Evolutionary conservation across 2,888 invertebrate genomes (phyloP), one percentile per base, ranked within the genome.

Genomic region (Drosophila limbata): DNA sequence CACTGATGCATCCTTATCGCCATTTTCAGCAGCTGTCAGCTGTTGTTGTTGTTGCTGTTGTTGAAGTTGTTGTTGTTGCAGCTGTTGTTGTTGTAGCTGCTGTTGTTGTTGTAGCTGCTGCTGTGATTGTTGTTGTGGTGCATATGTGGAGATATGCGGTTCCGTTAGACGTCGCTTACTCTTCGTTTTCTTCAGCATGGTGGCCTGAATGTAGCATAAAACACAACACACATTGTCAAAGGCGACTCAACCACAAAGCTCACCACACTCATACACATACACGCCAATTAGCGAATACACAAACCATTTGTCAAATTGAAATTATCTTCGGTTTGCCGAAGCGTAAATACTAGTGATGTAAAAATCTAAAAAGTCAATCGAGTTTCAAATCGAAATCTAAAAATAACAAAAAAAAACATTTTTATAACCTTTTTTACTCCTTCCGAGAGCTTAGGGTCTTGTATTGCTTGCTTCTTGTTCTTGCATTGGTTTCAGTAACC

Each of bases 121-220:
- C 28, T 68, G 78, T 37, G 51, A 63, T 28, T 81, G 82, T 19
- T 65, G 68, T 17, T 72, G 86, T 51, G 72, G 62, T 37, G 65
- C 72, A 48, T 77, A 75, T 64, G 93, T 92, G 66, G 94, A 94
- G 93, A 96, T 95, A 94, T 95, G 95, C 91, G 95, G 95, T 94
- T 96, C 96, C 89, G 96, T 96, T 92, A 97, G 96, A 90, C 97
- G 96, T 93, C 98, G 96, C 94, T 98, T 98, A 95, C 98, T 98
- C 95, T 99, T 99, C 94, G 96, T 96, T 96, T 99, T 99, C 96
- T 99, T 99, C 95, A 99, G 95, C 99, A 99, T 99, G 94, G 99
- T 99, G 93, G 99, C 99, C 99, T 99, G 95, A 84, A 88, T 90
- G 76, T 84, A 88, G 76, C 85, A 82, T 82, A 82, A 73, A 84